These are phyloP conservation scores for Lycopodina hypogea DNA, from an alignment of 37 sponge, comb jelly and placozoan species.

Conservation along the genomic window DNA sequence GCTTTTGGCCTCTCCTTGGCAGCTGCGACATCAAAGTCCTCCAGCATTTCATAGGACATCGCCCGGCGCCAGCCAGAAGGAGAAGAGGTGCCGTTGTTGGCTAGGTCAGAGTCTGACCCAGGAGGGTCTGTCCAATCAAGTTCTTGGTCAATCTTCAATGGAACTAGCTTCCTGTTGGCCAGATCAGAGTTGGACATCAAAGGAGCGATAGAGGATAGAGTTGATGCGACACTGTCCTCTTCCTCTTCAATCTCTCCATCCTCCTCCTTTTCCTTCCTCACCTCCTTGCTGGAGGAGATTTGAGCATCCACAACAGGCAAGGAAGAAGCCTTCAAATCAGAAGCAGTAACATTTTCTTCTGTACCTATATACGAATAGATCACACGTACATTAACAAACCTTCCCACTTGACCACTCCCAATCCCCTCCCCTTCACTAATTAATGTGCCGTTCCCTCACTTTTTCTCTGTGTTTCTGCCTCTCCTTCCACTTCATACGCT, in stretches of 20 bases:
- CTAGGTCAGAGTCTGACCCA: neutral
- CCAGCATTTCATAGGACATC: constrained; percentile 49
- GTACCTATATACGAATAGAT: too few relatives aligned
- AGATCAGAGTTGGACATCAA: neutral
- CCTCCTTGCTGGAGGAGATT: too few relatives aligned
- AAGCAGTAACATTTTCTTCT: too few relatives aligned
- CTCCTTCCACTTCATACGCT: neutral
- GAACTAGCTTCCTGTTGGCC: too few relatives aligned
- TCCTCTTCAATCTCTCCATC: constrained; percentile 9
- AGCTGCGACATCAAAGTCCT: constrained; percentile 2
- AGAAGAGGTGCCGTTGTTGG: constrained; percentile 3
- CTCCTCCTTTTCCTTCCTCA: neutral
- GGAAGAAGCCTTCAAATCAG: constrained; percentile 1
- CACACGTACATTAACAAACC: neutral
- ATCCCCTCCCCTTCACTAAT: neutral
- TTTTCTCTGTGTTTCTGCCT: neutral
- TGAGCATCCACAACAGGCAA: too few relatives aligned
- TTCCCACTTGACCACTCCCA: neutral
- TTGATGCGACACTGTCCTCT: neutral
- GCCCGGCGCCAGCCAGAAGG: constrained; percentile 20
- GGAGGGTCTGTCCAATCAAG: too few relatives aligned
- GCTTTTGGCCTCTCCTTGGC: neutral
- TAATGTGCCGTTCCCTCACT: neutral
- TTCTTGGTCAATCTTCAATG: too few relatives aligned
- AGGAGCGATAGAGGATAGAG: neutral